Percentiles rank a stretch among this genome's conserved stretches.
phyloP scores from a whole-genome alignment of 2,797 vertebrate genomes.

The Myotis pilosus region DNA sequence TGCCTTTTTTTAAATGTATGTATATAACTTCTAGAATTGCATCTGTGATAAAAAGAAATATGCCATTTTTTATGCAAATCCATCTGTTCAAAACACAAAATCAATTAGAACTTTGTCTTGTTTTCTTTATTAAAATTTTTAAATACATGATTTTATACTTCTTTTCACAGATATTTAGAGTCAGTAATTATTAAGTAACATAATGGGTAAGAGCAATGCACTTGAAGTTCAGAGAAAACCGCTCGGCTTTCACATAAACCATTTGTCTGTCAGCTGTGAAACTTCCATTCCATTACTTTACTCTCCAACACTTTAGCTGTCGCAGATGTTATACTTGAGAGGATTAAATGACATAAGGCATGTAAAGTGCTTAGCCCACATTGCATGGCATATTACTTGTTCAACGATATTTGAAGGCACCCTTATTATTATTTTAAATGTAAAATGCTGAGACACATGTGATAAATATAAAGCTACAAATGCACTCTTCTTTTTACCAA shows the following conservation, averaged over 20 bases:
- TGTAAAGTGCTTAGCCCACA: not conserved
- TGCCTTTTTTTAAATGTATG: not conserved
- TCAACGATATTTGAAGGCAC: not conserved
- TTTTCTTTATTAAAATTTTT: not conserved
- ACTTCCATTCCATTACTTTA: not conserved
- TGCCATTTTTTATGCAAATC: not conserved
- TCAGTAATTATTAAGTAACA: not conserved
- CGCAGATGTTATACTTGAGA: not conserved
- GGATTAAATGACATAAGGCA: not conserved
- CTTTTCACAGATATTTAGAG: not conserved
- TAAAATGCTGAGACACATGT: not conserved
- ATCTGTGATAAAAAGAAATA: not conserved
- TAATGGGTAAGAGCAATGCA: not conserved
- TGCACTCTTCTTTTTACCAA: not conserved
- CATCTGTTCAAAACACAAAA: not conserved
- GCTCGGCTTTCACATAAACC: not conserved
- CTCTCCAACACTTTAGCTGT: not conserved
- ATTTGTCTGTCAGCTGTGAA: not conserved
- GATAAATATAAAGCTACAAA: not conserved
- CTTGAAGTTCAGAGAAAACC: not conserved
- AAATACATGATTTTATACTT: not conserved
- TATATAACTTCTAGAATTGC: not conserved
- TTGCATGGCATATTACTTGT: not conserved
- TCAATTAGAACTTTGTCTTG: not conserved
- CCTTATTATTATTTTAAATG: conserved; percentile 18